Evolutionary conservation across 2,888 invertebrate genomes (phyloP), one percentile per base, ranked within the genome.

Genomic region (Cataglyphis albicans): DNA sequence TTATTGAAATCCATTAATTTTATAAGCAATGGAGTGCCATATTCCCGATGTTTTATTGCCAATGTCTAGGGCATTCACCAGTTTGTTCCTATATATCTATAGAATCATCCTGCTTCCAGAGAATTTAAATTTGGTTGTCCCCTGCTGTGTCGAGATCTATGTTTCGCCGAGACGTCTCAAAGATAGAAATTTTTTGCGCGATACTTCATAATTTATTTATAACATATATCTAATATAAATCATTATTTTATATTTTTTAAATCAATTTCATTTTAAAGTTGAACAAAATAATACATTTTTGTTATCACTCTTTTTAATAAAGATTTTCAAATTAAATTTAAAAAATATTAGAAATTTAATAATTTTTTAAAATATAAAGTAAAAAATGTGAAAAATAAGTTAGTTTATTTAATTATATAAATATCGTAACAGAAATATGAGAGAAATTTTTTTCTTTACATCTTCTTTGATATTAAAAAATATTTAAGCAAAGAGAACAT

Each of bases 81-180:
- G 41, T 72, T 72, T 41, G 59, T 18, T 59, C 57, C 18, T 59
- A 59, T 7, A n/a, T 38, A 29, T 12, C 25, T 29, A 59, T 73
- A 59, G 29, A 73, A 59, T 73, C 12, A 72, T 72, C 38, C 29
- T 41, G 38, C 38, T 73, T 41, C 29, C 57, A 73, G 73, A 59
- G 38, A 38, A 38, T 59, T 41, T 73, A 59, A 73, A 73, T 73
- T 73, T 73, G 29, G 38, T 41, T 38, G 57, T 38, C 59, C 59
- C 73, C 73, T 59, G 57, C 73, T 73, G 73, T 9, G 72, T 57
- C 25, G 57, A 41, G 59, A 59, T 57, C 25, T 41, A 41, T 73
- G 7, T 38, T 25, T 59, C 41, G 7, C 1, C 35, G 38, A 38
- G 35, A 38, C 10, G 4, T 21, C 10, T 55, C 1, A 55, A 21